Percentiles rank a stretch among this genome's conserved stretches.
Evolutionary conservation across 2,797 vertebrate species (phyloP).

Genomic region (Halcyon badia): DNA sequence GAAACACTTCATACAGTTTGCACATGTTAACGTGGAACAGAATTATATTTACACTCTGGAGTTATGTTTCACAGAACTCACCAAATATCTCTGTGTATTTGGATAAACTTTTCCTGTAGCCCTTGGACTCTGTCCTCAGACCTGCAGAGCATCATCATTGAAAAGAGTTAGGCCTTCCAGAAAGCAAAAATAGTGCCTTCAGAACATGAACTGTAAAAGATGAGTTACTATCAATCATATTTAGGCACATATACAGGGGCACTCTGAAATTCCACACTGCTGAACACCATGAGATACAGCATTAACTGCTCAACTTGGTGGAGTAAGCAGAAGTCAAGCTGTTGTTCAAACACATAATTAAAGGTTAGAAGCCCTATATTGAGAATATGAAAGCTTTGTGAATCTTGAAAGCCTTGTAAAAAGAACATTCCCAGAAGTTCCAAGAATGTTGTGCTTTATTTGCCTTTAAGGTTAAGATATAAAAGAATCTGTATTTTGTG

Average conservation of each 20-base stretch:
- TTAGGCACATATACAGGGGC: background rate
- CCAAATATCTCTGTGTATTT: background rate
- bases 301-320: background rate
- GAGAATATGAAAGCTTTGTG: background rate
- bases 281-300: background rate
- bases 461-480: background rate
- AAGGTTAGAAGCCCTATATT: background rate
- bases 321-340: background rate
- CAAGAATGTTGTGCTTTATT: background rate
- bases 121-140: background rate
- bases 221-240: background rate
- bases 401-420: background rate
- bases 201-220: background rate
- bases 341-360: background rate
- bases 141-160: background rate
- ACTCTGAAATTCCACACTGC: background rate
- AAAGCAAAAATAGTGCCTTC: background rate
- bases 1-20: background rate
- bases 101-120: background rate
- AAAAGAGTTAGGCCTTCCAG: background rate
- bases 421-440: background rate
- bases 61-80: background rate
- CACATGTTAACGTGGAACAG: accelerated
- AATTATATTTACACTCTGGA: background rate
- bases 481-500: background rate